Percentiles rank a stretch among this genome's conserved stretches.
Conservation (phyloP, 2,797 vertebrate genomes). For the Dromococcyx pavoninus region DNA sequence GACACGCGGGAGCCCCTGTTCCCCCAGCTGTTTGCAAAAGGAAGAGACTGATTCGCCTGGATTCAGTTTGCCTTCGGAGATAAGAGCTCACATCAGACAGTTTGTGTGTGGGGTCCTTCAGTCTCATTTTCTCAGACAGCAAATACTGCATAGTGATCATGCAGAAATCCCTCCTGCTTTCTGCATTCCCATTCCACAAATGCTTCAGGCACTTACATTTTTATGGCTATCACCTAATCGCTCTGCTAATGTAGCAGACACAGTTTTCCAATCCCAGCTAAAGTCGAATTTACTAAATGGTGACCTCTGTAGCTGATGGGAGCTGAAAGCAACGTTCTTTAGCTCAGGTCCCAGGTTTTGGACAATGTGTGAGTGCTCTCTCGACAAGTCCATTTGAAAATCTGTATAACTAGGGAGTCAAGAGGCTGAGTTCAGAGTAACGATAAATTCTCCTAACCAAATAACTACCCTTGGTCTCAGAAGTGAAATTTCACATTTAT, state of each 20-base stretch:
- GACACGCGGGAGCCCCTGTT: constrained; percentile 60
- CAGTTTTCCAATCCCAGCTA: constrained; percentile 40
- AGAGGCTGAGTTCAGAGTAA: neutral
- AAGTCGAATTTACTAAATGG: constrained; percentile 49
- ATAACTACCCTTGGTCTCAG: accelerated
- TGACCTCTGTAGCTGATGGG: constrained; percentile 42
- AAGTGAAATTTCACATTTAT: neutral
- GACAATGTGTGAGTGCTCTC: neutral
- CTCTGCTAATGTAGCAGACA: constrained; percentile 69
- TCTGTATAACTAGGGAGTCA: neutral
- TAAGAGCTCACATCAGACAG: constrained; percentile 65
- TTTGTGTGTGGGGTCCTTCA: constrained; percentile 36
- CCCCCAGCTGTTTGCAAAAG: constrained; percentile 44
- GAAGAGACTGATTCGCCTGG: constrained; percentile 46
- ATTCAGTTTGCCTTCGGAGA: constrained; percentile 59
- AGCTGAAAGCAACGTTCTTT: constrained; percentile 21
- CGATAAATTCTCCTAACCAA: neutral
- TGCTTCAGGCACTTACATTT: constrained; percentile 57
- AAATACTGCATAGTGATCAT: constrained; percentile 42
- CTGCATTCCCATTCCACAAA: constrained; percentile 62
- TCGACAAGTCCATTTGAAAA: neutral
- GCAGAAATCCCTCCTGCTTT: constrained; percentile 67
- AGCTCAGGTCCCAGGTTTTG: neutral
- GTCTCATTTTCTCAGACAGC: constrained; percentile 61
- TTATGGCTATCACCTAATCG: constrained; percentile 67